phyloP scores from a whole-genome alignment of 2,797 vertebrate genomes.

The Parambassis ranga region DNA sequence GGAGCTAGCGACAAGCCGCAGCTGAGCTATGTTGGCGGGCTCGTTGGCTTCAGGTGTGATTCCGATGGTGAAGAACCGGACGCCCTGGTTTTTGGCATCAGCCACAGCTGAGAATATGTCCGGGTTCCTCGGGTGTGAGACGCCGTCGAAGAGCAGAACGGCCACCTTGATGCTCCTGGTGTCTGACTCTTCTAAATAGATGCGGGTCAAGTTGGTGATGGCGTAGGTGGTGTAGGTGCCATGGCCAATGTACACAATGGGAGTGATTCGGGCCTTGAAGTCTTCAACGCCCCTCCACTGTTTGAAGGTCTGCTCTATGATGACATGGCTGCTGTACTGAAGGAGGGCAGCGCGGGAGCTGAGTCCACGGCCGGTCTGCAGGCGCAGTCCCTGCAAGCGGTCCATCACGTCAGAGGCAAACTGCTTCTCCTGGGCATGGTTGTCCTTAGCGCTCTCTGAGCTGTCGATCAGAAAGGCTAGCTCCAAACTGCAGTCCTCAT shows the following conservation, averaged over 20 bases:
- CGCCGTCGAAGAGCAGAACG: conserved; percentile 85
- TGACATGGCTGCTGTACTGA: conserved; percentile 92
- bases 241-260: conserved; percentile 87
- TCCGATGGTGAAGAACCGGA: conserved; percentile 88
- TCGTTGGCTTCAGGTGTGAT: conserved; percentile 87
- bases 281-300: conserved; percentile 83
- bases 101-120: conserved; percentile 86
- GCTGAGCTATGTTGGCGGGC: conserved; percentile 79
- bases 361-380: conserved; percentile 80
- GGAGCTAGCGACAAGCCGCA: conserved; percentile 83
- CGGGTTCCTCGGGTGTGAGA: conserved; percentile 89
- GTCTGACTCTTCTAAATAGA: conserved; percentile 85
- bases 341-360: conserved; percentile 85
- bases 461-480: conserved; percentile 90
- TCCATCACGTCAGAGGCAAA: conserved; percentile 82
- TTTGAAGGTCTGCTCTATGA: conserved; percentile 86
- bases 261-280: conserved; percentile 81
- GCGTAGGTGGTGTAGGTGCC: conserved; percentile 92
- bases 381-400: conserved; percentile 78
- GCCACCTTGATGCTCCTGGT: conserved; percentile 83
- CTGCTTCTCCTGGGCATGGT: conserved; percentile 87
- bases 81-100: conserved; percentile 89
- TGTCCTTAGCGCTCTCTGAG: conserved; percentile 90
- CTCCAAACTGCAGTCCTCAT: conserved; percentile 86
- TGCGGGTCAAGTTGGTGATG: conserved; percentile 90